Evolutionary conservation across 2,888 invertebrate genomes (phyloP).

Genomic region (Cybosia mesomella): DNA sequence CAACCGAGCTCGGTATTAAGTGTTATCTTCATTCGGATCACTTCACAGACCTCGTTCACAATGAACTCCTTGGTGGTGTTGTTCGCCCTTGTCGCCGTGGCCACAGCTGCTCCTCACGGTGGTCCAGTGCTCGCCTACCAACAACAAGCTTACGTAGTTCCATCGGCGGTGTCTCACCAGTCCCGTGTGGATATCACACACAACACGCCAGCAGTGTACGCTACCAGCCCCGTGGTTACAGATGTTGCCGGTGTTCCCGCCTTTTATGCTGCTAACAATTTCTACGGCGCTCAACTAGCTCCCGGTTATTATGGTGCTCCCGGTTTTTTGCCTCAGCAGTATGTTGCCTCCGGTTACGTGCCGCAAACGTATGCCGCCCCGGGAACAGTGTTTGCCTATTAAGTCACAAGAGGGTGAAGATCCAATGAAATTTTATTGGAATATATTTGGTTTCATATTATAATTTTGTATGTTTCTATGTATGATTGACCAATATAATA

Average conservation of each 20-base stretch:
- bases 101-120: constrained; percentile 62
- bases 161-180: constrained; percentile 68
- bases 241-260: constrained; percentile 50
- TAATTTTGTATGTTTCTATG: neutral
- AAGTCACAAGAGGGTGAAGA: constrained; percentile 48
- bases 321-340: constrained; percentile 23
- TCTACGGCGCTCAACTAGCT: constrained; percentile 57
- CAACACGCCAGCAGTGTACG: constrained; percentile 42
- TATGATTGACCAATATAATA: constrained; percentile 2
- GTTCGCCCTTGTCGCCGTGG: constrained; percentile 67
- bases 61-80: constrained; percentile 82
- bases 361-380: constrained; percentile 44
- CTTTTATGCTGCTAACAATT: constrained; percentile 59
- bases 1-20: constrained; percentile 68
- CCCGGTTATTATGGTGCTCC: constrained; percentile 65
- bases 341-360: constrained; percentile 43
- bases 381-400: constrained; percentile 51
- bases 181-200: constrained; percentile 74
- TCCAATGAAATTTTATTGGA: constrained; percentile 26
- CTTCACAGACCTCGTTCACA: constrained; percentile 74
- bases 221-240: constrained; percentile 52
- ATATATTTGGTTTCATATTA: neutral
- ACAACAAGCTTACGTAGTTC: constrained; percentile 60
- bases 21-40: constrained; percentile 60
- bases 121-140: constrained; percentile 56